Evolutionary conservation across 2,888 invertebrate genomes (phyloP), one percentile per base, ranked within the genome.

Genomic region (Nomada ruficornis): DNA sequence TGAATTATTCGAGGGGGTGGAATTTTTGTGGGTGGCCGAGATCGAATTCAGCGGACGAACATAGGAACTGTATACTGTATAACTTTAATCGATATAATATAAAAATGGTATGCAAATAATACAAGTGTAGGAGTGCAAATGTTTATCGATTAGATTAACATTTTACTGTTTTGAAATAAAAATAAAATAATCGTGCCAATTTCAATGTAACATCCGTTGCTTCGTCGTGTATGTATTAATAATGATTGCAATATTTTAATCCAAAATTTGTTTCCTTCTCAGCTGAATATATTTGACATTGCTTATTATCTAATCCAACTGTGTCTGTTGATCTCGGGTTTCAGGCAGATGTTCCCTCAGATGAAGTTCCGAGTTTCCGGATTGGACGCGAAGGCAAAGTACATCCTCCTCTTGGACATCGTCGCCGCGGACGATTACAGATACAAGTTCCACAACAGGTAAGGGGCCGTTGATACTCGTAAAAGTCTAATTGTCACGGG

Each of bases 301-400:
- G 23, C 54, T 47, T 2, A n/a, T 54, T 63, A 77, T 84, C 87
- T 90, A 89, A 89, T 89, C 73, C 78, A 72, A 80, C 13, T 91
- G 86, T 92, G 86, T 89, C 87, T 91, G 89, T 91, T 93, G 91
- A 91, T 91, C 87, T 89, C 90, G 86, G 87, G 94, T 97, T 73
- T 86, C 97, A 99, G 99, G 96, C 98, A 99, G 96, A 99, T 99
- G 98, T 99, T 99, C 95, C 99, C 99, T 93, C 98, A 99, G 95
- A 99, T 98, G 97, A 99, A 99, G 96, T 99, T 99, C 95, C 97
- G 99, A 94, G 98, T 99, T 92, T 98, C 98, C 94, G 99, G 99
- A 91, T 95, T 99, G 95, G 99, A 99, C 96, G 97, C 98, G 94
- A 98, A 99, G 95, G 98, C 99, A 94, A 99, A 99, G 95, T 99